These are phyloP conservation scores for Chaetodon trifascialis DNA, from an alignment of 2,113 vertebrate genomes.

Conservation along the genomic window DNA sequence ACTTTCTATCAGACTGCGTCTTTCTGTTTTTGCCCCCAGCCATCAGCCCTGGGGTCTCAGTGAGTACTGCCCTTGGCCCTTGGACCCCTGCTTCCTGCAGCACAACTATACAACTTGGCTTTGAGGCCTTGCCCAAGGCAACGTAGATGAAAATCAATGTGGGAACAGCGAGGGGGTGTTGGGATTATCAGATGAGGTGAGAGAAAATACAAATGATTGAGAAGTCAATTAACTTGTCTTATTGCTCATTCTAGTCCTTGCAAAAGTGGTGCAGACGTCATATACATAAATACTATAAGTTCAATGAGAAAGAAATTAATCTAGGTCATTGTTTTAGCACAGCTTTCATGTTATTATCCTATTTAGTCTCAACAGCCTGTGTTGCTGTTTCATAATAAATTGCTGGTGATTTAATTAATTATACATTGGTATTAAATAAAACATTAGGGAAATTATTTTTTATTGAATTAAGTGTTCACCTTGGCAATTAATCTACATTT, in stretches of 20 bases:
- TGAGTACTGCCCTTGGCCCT: slow-evolving; percentile 36
- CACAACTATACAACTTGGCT: slow-evolving; percentile 26
- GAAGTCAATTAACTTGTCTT: slow-evolving; percentile 28
- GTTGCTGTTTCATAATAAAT: slow-evolving; percentile 64
- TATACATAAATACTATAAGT: background rate
- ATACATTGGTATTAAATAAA: slow-evolving; percentile 72
- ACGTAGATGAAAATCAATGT: slow-evolving; percentile 55
- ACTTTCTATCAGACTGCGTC: slow-evolving; percentile 10
- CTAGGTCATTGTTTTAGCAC: slow-evolving; percentile 40
- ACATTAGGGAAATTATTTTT: slow-evolving; percentile 71
- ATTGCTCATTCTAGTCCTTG: background rate
- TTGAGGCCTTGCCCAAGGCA: slow-evolving; percentile 56
- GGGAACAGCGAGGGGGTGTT: background rate
- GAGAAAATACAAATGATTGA: slow-evolving; percentile 29
- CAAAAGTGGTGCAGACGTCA: background rate
- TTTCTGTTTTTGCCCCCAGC: slow-evolving; percentile 44
- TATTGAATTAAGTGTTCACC: slow-evolving; percentile 71
- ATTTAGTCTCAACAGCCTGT: slow-evolving; percentile 45
- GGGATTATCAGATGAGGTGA: slow-evolving; percentile 23
- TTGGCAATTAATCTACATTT: slow-evolving; percentile 70
- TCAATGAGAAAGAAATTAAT: slow-evolving; percentile 31
- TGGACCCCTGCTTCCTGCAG: slow-evolving; percentile 29
- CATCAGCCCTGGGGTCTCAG: slow-evolving; percentile 31
- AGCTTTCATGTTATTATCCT: slow-evolving; percentile 51
- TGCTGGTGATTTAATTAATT: slow-evolving; percentile 68